A percentile compares a stretch with the other conserved stretches of the same genome.
Evolutionary conservation across 2,797 vertebrate species (phyloP).

Genomic region (Urocyon cinereoargenteus): DNA sequence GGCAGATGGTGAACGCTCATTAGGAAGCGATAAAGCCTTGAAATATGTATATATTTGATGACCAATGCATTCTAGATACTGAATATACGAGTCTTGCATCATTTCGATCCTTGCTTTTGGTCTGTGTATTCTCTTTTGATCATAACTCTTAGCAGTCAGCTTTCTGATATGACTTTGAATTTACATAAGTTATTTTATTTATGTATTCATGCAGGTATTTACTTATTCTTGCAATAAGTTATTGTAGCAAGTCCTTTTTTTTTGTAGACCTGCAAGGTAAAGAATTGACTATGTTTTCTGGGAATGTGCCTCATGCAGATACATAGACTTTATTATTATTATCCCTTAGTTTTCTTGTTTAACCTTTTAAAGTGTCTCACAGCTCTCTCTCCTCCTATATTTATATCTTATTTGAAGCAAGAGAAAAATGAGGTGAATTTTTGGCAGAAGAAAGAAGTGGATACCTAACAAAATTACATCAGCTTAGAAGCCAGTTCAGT

Average conservation of each 20-base stretch:
- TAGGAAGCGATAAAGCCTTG: too few species aligned
- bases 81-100: fast-evolving
- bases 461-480: neutral
- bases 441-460: neutral
- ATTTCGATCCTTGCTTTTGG: neutral
- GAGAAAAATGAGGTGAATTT: neutral
- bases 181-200: neutral
- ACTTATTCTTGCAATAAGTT: neutral
- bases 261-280: neutral
- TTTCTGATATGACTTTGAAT: neutral
- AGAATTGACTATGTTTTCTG: neutral
- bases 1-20: fast-evolving
- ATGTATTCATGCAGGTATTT: neutral
- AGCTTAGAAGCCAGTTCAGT: neutral
- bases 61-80: neutral
- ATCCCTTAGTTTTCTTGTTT: neutral
- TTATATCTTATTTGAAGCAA: slow-evolving; percentile 1
- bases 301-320: neutral
- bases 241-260: neutral
- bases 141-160: neutral
- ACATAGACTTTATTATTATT: neutral
- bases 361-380: neutral
- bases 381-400: neutral
- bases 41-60: neutral
- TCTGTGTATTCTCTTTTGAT: neutral